A percentile compares a stretch with the other conserved stretches of the same genome.
Evolutionary conservation across 53 echinoderm and acorn worm genomes (phyloP).

Genomic region (Patiria pectinifera): DNA sequence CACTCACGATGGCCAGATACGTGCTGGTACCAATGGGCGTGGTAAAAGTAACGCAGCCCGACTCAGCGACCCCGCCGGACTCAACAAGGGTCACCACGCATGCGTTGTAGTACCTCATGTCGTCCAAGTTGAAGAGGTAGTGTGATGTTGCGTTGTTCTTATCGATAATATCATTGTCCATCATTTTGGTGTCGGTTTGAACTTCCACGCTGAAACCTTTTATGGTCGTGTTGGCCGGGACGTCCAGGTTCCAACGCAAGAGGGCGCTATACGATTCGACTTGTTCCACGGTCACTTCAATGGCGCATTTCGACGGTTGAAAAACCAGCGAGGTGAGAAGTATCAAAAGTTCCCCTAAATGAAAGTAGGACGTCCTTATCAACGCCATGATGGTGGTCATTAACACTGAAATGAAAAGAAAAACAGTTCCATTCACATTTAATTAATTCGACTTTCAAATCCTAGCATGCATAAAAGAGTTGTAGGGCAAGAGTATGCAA

Average conservation of each 20-base stretch:
- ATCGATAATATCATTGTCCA: not conserved
- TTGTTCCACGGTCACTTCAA: not conserved
- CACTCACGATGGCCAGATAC: conserved; percentile 34
- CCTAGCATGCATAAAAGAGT: not conserved
- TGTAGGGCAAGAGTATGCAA: not conserved
- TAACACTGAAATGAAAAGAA: not conserved
- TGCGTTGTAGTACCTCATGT: conserved; percentile 44
- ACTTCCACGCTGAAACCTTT: not conserved
- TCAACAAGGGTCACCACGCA: conserved; percentile 32
- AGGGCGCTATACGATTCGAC: conserved; percentile 35
- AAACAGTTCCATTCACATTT: not conserved
- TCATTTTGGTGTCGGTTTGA: not conserved
- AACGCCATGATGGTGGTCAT: conserved; percentile 2
- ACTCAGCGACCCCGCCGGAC: not conserved
- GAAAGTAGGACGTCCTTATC: too few species aligned
- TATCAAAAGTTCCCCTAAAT: not conserved
- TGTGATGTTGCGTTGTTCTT: not conserved
- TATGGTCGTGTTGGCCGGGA: not conserved
- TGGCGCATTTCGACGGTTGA: not conserved
- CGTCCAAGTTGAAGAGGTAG: conserved; percentile 18
- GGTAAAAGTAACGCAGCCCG: conserved; percentile 11
- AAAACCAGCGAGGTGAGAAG: not conserved
- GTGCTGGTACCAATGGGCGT: conserved; percentile 29
- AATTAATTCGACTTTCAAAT: not conserved
- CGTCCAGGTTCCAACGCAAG: conserved; percentile 4